Evolutionary conservation across 2,113 vertebrate genomes (phyloP).

Genomic region (Toxotes jaculatrix): DNA sequence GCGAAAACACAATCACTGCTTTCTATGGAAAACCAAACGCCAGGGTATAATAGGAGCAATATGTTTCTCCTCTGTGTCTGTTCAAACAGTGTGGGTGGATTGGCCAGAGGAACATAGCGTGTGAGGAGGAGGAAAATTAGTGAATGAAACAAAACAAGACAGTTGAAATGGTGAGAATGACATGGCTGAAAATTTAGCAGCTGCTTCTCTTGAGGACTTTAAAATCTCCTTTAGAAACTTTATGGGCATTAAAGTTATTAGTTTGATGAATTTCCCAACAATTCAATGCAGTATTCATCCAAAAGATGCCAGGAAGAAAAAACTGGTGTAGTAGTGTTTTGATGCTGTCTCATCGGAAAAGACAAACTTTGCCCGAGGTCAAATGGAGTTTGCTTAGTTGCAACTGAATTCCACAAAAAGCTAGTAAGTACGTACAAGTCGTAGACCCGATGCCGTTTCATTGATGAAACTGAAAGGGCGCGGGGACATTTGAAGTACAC

Average conservation of each 20-base stretch:
- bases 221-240: neutral
- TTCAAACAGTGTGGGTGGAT: constrained; percentile 6
- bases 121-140: neutral
- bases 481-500: neutral
- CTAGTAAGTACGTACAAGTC: neutral
- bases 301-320: too few relatives aligned
- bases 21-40: constrained; percentile 64
- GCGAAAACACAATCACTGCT: constrained; percentile 58
- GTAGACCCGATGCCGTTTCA: too few relatives aligned
- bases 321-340: too few relatives aligned
- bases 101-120: neutral
- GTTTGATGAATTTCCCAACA: too few relatives aligned
- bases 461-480: too few relatives aligned
- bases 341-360: too few relatives aligned
- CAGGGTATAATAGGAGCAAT: constrained; percentile 46
- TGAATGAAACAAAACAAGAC: constrained; percentile 5
- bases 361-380: neutral
- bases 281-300: too few relatives aligned
- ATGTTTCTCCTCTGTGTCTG: constrained; percentile 42
- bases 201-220: neutral
- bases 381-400: neutral
- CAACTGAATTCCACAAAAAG: neutral
- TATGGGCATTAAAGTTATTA: too few relatives aligned
- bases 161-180: neutral
- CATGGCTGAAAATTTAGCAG: neutral